phyloP scores from a whole-genome alignment of 1,140 invertebrate species.

The Formica exsecta region DNA sequence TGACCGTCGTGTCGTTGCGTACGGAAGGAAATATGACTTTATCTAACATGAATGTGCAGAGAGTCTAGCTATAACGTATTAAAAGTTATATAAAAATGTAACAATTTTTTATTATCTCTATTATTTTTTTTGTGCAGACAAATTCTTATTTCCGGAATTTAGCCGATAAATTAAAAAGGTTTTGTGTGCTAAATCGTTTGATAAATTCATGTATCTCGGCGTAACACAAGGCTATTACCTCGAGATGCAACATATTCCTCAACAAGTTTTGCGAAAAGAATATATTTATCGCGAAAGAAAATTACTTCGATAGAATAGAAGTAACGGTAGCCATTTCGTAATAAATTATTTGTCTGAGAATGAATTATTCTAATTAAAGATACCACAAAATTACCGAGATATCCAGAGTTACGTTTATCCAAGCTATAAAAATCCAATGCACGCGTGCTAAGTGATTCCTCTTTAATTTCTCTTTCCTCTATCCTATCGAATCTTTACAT shows the following conservation, averaged over 20 bases:
- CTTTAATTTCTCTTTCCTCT: background rate
- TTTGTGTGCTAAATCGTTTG: background rate
- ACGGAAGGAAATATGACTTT: background rate
- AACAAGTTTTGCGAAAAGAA: background rate
- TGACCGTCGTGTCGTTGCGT: background rate
- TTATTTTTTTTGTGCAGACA: background rate
- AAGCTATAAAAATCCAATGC: slow-evolving; percentile 17
- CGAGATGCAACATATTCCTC: background rate
- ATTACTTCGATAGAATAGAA: slow-evolving; percentile 2
- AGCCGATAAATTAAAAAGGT: background rate
- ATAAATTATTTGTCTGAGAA: slow-evolving; percentile 24
- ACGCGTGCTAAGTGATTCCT: background rate
- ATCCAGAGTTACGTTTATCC: slow-evolving; percentile 32
- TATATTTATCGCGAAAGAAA: slow-evolving; percentile 7
- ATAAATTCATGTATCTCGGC: background rate
- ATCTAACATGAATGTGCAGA: no score
- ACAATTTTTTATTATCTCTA: background rate
- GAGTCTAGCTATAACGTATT: background rate
- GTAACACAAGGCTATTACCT: background rate
- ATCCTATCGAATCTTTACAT: background rate
- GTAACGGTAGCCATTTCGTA: slow-evolving; percentile 40
- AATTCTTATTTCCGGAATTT: background rate
- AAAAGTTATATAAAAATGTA: background rate
- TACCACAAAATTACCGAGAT: slow-evolving; percentile 20
- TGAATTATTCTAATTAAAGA: slow-evolving; percentile 47